Conservation (phyloP, 2,888 invertebrate genomes). For the Entomobrya proxima region DNA sequence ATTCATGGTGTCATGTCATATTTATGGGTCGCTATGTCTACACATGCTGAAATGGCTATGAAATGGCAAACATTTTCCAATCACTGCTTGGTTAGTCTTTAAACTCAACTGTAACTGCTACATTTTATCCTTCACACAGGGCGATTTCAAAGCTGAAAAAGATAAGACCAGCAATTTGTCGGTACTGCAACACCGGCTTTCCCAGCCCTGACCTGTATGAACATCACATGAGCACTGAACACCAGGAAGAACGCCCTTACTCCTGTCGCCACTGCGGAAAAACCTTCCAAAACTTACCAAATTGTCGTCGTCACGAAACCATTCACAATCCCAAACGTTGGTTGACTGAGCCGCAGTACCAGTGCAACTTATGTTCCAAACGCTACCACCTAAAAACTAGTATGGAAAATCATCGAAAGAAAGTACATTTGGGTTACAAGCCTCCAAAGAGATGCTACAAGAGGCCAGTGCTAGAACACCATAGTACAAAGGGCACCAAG, state of each 20-base stretch:
- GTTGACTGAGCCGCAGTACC: conserved; percentile 30
- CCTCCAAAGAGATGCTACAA: background rate
- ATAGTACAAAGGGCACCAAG: background rate
- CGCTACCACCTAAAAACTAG: conserved; percentile 9
- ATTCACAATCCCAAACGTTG: conserved; percentile 41
- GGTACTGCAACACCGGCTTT: background rate
- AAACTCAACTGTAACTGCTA: too few relatives aligned
- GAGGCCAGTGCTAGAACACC: background rate
- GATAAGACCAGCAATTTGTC: background rate
- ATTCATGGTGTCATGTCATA: too few relatives aligned
- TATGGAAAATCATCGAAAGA: background rate
- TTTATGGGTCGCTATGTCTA: too few relatives aligned
- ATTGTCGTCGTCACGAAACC: background rate
- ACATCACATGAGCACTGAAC: background rate
- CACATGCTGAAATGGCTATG: too few relatives aligned
- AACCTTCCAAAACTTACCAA: background rate
- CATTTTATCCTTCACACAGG: too few relatives aligned
- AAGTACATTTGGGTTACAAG: conserved; percentile 12
- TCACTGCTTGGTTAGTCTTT: too few relatives aligned
- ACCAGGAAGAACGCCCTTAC: background rate
- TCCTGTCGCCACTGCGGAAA: conserved; percentile 45
- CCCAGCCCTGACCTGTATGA: background rate
- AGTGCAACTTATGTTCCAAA: conserved; percentile 37
- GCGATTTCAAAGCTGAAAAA: too few relatives aligned
- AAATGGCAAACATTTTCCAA: too few relatives aligned